Evolutionary conservation across 2,797 vertebrate genomes (phyloP), one percentile per base, ranked within the genome.

Genomic region (Gallinago solitaria): DNA sequence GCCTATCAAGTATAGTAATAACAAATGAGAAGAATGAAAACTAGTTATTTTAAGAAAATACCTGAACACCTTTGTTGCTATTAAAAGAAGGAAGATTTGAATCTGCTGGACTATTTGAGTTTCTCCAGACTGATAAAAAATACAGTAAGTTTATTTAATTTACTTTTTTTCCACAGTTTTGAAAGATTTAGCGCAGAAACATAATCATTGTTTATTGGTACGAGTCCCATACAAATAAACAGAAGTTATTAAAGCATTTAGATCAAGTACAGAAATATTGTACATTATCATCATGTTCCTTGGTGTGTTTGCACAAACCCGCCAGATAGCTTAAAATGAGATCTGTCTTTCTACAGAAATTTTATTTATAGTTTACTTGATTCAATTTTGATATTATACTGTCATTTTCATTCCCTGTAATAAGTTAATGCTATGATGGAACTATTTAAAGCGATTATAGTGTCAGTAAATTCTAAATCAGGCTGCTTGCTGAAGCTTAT

Each of bases 381-480:
- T 93, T 95, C 28, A 88, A 33, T 95, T 95, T 85, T 75, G 25
- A 15, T 69, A 59, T 74, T 94, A 63, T 63, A 24, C 21, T 84
- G 47, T 87, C 64, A 64, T 83, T 95, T 93, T 74, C 18, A 76
- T 90, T 90, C 28, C 57, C 70, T 78, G 11, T 90, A 90, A 79
- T 91, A 93, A 83, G 50, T 81, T 96, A 83, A 90, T 93, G 47
- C n/a, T 65, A 20, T 82, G 43, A 57, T 80, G 75, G 64, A 95
- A 60, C 47, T 82, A 76, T 90, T 79, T 90, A 87, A 94, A 85
- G 47, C 35, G 47, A 89, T 90, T 91, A 67, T 50, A 59, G 53
- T 53, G 50, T 87, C 30, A 6, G 68, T 92, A 92, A 92, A 89
- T 86, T 95, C 95, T 92, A 91, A 89, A 94, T 86, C 70, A 33